Evolutionary conservation across 2,888 invertebrate species (phyloP), one percentile per base, ranked within the genome.

Genomic region (Dicranocentrus wangi): DNA sequence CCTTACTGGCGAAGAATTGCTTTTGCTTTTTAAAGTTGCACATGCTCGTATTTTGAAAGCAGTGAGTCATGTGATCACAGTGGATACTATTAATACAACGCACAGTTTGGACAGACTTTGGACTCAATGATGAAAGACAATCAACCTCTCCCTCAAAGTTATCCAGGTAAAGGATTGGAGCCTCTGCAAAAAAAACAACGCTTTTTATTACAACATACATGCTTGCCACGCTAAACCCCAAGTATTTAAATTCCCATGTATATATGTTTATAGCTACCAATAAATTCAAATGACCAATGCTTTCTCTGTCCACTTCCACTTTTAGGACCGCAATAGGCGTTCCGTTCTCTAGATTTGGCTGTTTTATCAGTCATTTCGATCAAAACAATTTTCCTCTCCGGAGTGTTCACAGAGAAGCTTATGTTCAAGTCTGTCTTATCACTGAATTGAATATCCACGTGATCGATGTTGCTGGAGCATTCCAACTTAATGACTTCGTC

Each of bases 21-120:
- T 81, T 81, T 75, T 69, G 75, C 27, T 53, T 68, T 27, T 81
- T 81, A 28, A 75, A 75, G 25, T 81, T 81, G 42, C 81, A 81
- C 1, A 1, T 7, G 15, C 68, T 23, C 10, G 17, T 28, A 23
- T 75, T 61, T 23, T n/a, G n/a, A 13, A 81, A 27, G 19, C 81
- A 81, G 17, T 55, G 65, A 0, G 2, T 42, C 76, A 70, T 81
- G 32, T 53, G 70, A 3, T 63, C 21, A 55, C 81, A 81, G 21
- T 81, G 61, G 32, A 63, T 53, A n/a, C 25, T 13, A 17, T 76
- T 75, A 28, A 25, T 53, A 23, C 81, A 81, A 0, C 75, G 69
- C 10, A 81, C 81, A 8, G 81, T 81, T 27, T 75, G 63, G 10
- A 69, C 63, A 0, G 10, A 17, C 39, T 69, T 68, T 5, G 23